A percentile compares a stretch with the other conserved stretches of the same genome.
These are phyloP conservation scores for Hypselothyrea guttata DNA, from an alignment of 2,888 invertebrate genomes.

Conservation along the genomic window DNA sequence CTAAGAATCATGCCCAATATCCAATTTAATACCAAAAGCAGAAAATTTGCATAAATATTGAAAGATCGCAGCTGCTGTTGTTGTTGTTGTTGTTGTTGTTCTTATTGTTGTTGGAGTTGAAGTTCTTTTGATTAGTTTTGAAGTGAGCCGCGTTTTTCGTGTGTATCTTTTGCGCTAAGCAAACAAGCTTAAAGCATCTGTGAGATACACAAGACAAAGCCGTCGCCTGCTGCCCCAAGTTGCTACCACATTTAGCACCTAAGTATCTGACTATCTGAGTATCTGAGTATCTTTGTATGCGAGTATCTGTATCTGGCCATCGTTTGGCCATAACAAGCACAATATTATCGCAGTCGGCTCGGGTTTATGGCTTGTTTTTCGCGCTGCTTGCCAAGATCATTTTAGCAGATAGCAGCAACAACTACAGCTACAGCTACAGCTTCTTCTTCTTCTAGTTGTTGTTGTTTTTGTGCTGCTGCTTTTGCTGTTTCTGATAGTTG, in stretches of 20 bases:
- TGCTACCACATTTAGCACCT: conserved; percentile 56
- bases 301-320: conserved; percentile 11
- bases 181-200: conserved; percentile 52
- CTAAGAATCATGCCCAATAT: conserved; percentile 39
- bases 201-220: conserved; percentile 43
- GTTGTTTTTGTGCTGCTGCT: not conserved
- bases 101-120: no score
- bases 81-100: no score
- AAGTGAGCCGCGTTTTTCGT: conserved; percentile 40
- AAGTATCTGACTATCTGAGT: conserved; percentile 27
- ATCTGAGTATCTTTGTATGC: conserved; percentile 2
- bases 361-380: conserved; percentile 66
- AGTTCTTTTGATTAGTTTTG: conserved; percentile 39
- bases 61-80: conserved; percentile 9
- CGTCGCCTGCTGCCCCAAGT: conserved; percentile 8
- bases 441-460: not conserved
- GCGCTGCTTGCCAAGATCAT: conserved; percentile 45
- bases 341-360: conserved; percentile 45
- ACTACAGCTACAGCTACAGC: conserved; percentile 20
- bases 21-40: conserved; percentile 24
- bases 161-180: conserved; percentile 16
- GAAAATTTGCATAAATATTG: conserved; percentile 66
- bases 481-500: conserved; percentile 23
- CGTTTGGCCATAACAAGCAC: conserved; percentile 49
- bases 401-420: conserved; percentile 34